phyloP scores from a whole-genome alignment of 1,140 invertebrate species.

The Argopecten irradians region DNA sequence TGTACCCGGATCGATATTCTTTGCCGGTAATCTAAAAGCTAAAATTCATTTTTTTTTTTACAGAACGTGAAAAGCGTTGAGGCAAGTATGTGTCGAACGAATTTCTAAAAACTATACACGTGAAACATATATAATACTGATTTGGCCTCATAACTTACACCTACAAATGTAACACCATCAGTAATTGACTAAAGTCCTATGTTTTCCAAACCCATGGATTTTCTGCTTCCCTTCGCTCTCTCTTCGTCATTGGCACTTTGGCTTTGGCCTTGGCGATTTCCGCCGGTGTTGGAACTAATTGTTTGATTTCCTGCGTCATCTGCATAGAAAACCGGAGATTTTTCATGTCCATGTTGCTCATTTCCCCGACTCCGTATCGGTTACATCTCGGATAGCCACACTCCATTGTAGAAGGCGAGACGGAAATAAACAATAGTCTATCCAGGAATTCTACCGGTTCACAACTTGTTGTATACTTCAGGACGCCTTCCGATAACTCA shows the following conservation, averaged over 20 bases:
- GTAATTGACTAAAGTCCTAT: too few relatives aligned
- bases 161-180: too few relatives aligned
- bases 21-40: too few relatives aligned
- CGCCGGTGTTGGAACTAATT: background rate
- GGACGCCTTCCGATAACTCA: conserved; percentile 72
- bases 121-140: too few relatives aligned
- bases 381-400: conserved; percentile 60
- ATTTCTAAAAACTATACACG: too few relatives aligned
- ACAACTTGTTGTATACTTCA: conserved; percentile 71
- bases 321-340: conserved; percentile 63
- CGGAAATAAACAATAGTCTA: conserved; percentile 71
- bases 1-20: too few relatives aligned
- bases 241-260: background rate
- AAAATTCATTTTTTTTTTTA: too few relatives aligned
- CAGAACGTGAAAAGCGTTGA: too few relatives aligned
- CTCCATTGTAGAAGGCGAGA: conserved; percentile 55
- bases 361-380: conserved; percentile 57
- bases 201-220: background rate
- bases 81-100: too few relatives aligned
- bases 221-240: background rate
- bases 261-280: background rate
- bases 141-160: too few relatives aligned
- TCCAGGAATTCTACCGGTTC: conserved; percentile 70
- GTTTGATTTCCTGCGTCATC: conserved; percentile 56
- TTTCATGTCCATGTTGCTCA: conserved; percentile 47